Conservation (phyloP, 1,140 invertebrate genomes). For the Cherax quadricarinatus region DNA sequence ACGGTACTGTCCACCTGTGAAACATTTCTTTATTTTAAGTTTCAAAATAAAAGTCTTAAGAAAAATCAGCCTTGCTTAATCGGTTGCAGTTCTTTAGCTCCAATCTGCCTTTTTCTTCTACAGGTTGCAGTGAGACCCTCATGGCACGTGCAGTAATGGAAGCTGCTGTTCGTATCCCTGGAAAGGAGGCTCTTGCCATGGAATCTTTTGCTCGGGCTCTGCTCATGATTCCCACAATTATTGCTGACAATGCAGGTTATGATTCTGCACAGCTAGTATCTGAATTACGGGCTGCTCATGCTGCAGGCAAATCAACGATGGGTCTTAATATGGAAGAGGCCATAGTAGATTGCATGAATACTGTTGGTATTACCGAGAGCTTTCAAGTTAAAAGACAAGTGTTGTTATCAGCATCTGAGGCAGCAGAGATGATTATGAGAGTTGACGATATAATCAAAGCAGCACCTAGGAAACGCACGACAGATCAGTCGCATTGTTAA, state of each 20-base stretch:
- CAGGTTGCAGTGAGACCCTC: constrained; percentile 93
- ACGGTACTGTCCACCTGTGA: too few relatives aligned
- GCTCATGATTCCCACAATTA: constrained; percentile 93
- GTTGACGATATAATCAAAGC: constrained; percentile 98
- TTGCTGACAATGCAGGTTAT: constrained; percentile 99
- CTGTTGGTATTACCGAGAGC: constrained; percentile 96
- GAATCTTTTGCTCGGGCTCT: constrained; percentile 95
- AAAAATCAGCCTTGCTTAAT: too few relatives aligned
- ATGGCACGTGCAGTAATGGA: constrained; percentile 95
- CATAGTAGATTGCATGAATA: constrained; percentile 88
- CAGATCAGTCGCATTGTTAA: constrained; percentile 92
- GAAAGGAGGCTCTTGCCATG: constrained; percentile 98
- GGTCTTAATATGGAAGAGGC: constrained; percentile 95
- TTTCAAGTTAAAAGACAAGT: constrained; percentile 98
- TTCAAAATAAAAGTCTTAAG: too few relatives aligned
- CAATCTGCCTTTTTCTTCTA: not conserved
- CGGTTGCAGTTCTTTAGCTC: too few relatives aligned
- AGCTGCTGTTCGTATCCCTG: constrained; percentile 91
- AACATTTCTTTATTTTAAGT: too few relatives aligned
- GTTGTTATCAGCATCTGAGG: constrained; percentile 94
- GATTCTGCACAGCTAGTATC: constrained; percentile 97
- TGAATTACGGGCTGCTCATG: constrained; percentile 92
- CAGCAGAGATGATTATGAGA: constrained; percentile 98
- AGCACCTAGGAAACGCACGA: constrained; percentile 92
- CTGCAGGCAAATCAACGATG: constrained; percentile 84